phyloP scores from a whole-genome alignment of 64 coral and sea anemone species.

The Montipora cactus region DNA sequence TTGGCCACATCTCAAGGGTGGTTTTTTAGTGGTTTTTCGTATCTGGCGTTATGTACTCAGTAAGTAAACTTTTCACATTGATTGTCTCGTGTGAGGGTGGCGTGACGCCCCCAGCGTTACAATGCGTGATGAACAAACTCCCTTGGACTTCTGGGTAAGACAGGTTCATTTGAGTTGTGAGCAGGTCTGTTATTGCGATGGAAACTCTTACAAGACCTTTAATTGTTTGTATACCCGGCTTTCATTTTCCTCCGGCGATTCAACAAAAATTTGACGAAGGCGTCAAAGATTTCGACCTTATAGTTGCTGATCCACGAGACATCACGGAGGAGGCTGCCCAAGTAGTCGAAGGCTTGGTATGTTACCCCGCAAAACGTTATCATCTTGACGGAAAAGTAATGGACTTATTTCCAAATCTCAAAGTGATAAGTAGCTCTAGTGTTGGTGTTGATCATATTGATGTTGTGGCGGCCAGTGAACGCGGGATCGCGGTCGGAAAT shows the following conservation, averaged over 20 bases:
- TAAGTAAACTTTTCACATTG: too few species aligned
- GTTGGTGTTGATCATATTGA: conserved; percentile 51
- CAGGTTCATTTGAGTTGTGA: background rate
- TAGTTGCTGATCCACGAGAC: background rate
- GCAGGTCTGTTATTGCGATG: background rate
- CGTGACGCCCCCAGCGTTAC: background rate
- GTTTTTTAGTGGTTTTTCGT: too few species aligned
- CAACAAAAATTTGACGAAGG: background rate
- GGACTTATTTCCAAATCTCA: conserved; percentile 52
- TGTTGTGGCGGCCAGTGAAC: conserved; percentile 23
- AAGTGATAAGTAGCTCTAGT: conserved; percentile 34
- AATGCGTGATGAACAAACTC: background rate
- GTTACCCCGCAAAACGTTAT: background rate
- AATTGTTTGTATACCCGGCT: background rate
- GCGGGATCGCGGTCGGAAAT: conserved; percentile 54
- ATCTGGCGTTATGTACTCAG: too few species aligned
- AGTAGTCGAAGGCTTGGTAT: background rate
- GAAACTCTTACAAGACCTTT: background rate
- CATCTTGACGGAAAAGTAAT: background rate
- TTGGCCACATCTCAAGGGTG: too few species aligned
- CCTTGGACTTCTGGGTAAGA: background rate
- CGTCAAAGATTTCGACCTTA: background rate
- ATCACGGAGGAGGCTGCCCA: background rate
- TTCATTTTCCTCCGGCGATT: background rate
- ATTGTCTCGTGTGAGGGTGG: too few species aligned